Conservation (phyloP, 1,140 invertebrate genomes). For the Aphidius ervi region DNA sequence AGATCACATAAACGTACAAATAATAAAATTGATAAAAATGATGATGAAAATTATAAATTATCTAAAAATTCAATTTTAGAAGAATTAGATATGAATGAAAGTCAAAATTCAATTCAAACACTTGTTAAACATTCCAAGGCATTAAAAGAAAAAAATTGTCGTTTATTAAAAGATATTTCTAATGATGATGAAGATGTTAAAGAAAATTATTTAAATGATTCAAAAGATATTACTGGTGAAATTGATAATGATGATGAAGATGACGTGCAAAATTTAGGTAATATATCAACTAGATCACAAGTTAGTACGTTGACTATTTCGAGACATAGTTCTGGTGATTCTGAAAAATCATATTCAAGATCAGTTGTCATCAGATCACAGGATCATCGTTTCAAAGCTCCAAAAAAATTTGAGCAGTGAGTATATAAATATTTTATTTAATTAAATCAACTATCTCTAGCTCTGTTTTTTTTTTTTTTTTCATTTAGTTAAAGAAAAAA, state of each 20-base stretch:
- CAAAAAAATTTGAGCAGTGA: conserved; percentile 50
- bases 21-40: too few relatives aligned
- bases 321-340: conserved; percentile 45
- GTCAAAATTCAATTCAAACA: conserved; percentile 41
- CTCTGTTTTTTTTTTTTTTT: too few relatives aligned
- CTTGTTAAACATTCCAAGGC: conserved; percentile 42
- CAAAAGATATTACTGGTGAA: neutral
- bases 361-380: conserved; percentile 46
- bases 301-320: conserved; percentile 47
- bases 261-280: conserved; percentile 33
- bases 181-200: conserved; percentile 30
- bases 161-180: conserved; percentile 39
- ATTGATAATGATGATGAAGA: conserved; percentile 22
- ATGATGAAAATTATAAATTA: too few relatives aligned
- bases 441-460: neutral
- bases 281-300: conserved; percentile 43
- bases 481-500: too few relatives aligned
- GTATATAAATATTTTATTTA: conserved; percentile 26
- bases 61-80: conserved; percentile 32
- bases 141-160: conserved; percentile 43
- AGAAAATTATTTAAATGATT: conserved; percentile 19
- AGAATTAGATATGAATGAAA: conserved; percentile 40
- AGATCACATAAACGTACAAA: too few relatives aligned
- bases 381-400: conserved; percentile 41
- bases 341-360: conserved; percentile 44